Conservation (phyloP, 2,797 vertebrate genomes). For the Bradypus variegatus region DNA sequence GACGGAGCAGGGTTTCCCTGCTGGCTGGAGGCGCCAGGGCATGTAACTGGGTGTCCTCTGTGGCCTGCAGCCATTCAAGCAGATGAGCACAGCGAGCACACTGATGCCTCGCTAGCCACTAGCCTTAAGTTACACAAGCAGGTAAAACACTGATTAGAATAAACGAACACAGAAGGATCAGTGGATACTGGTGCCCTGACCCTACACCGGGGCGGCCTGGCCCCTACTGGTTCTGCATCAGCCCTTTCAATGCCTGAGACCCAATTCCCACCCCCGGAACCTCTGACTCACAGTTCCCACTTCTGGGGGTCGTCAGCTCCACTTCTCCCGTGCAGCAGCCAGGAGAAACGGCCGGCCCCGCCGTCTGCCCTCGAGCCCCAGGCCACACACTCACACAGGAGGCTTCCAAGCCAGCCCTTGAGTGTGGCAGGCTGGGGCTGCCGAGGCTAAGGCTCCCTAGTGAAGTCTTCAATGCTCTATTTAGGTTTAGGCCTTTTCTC, state of each 20-base stretch:
- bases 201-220: no score
- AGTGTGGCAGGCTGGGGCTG: neutral
- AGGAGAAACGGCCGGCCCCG: neutral
- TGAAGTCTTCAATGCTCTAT: neutral
- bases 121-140: neutral
- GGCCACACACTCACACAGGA: no score
- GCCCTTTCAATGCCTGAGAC: neutral
- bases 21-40: accelerated
- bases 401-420: neutral
- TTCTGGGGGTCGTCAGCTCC: neutral
- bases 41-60: neutral
- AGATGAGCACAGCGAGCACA: neutral
- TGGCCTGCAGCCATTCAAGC: accelerated
- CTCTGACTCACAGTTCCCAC: neutral
- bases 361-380: neutral
- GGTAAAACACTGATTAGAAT: neutral
- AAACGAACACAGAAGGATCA: neutral
- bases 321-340: neutral
- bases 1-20: no score
- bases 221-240: neutral
- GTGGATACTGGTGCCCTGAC: neutral
- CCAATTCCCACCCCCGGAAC: neutral
- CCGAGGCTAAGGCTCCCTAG: neutral
- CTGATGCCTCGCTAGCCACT: neutral
- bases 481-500: neutral